Conservation (phyloP, 2,888 invertebrate genomes). For the Drosophila recens region DNA sequence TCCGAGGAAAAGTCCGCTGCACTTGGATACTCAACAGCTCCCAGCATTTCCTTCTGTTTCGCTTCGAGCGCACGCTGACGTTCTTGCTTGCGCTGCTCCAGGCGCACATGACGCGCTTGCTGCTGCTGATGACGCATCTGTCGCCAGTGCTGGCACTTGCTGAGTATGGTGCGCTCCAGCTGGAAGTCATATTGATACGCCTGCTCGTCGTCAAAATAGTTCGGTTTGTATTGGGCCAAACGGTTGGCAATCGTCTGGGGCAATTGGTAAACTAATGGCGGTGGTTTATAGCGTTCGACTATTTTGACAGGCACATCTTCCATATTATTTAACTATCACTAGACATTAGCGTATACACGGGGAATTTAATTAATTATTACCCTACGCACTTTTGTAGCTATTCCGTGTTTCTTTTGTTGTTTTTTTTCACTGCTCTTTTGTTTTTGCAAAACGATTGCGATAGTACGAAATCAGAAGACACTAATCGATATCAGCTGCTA, state of each 20-base stretch:
- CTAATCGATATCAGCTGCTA: constrained; percentile 42
- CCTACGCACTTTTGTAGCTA: constrained; percentile 45
- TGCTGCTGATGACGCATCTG: constrained; percentile 88
- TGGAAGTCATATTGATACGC: constrained; percentile 89
- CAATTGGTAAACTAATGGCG: constrained; percentile 88
- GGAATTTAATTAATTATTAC: constrained; percentile 61
- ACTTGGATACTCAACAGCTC: constrained; percentile 88
- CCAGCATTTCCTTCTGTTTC: constrained; percentile 87
- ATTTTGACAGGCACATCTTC: constrained; percentile 95
- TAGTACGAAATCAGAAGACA: constrained; percentile 12
- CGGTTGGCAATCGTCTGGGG: constrained; percentile 87
- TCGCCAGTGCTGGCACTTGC: constrained; percentile 90
- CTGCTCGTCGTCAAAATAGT: constrained; percentile 86
- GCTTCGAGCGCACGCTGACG: constrained; percentile 87
- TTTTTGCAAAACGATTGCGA: constrained; percentile 60
- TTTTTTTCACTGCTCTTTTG: constrained; percentile 65
- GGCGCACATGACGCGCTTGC: constrained; percentile 88
- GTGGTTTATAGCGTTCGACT: constrained; percentile 94
- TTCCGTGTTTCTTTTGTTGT: constrained; percentile 37
- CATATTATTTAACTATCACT: constrained; percentile 85
- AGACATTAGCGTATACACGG: constrained; percentile 58
- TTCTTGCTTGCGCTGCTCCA: constrained; percentile 87
- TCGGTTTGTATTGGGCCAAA: constrained; percentile 86
- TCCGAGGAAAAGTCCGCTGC: constrained; percentile 87
- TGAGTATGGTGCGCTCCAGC: constrained; percentile 90